These are phyloP conservation scores for Ylistrum balloti DNA, from an alignment of 1,140 invertebrate species.

Conservation along the genomic window DNA sequence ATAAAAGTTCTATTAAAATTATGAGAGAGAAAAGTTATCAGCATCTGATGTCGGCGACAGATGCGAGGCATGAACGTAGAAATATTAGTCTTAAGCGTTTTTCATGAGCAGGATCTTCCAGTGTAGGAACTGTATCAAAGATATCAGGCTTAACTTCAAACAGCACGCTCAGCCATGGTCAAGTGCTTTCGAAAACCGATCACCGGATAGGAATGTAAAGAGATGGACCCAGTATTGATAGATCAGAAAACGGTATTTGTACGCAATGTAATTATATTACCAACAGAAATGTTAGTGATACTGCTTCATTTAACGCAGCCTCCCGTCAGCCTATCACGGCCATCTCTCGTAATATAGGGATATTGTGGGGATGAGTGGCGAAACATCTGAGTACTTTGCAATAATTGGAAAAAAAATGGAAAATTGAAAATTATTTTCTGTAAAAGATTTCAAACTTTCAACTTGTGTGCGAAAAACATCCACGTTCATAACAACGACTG, in stretches of 20 bases:
- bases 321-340: neutral
- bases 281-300: neutral
- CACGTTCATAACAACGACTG: no score
- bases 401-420: neutral
- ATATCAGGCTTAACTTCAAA: constrained; percentile 14
- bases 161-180: constrained; percentile 10
- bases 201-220: constrained; percentile 5
- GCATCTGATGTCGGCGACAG: constrained; percentile 36
- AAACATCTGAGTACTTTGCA: neutral
- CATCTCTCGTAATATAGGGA: neutral
- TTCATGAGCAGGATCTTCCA: neutral
- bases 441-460: neutral
- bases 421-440: neutral
- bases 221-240: constrained; percentile 33
- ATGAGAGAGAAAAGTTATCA: constrained; percentile 39
- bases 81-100: constrained; percentile 35
- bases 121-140: constrained; percentile 16
- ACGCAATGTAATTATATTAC: constrained; percentile 32
- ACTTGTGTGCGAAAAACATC: neutral
- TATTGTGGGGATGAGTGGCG: neutral
- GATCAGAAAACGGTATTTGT: neutral
- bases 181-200: constrained; percentile 38
- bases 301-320: neutral
- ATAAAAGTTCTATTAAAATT: constrained; percentile 40
- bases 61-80: neutral